Evolutionary conservation across 2,797 vertebrate genomes (phyloP), one percentile per base, ranked within the genome.

Genomic region (Gymnothorax javanicus): DNA sequence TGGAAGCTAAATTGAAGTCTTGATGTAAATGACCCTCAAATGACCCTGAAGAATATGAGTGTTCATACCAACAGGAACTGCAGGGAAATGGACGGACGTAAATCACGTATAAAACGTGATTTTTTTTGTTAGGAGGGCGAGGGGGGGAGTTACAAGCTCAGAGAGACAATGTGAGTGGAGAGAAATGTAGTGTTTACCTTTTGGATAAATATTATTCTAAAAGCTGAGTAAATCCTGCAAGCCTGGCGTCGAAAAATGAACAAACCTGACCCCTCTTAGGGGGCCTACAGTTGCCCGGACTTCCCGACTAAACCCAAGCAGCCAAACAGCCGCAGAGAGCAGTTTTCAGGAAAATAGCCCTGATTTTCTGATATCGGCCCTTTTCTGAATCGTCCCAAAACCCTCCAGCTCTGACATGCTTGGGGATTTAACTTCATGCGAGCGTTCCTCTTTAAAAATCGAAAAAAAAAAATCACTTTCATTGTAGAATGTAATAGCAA

Each of bases 201-300:
- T 88, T 57, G 60, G 93, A 93, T 92, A 90, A 94, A 94, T 89
- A 91, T 95, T 94, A 92, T 92, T 89, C 88, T 56, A 85, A 88
- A 86, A 73, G 89, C 92, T 90, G 87, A 89, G 87, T 82, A 88
- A 91, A 91, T 89, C 86, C 86, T 69, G 57, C 73, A 84, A 89
- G 89, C 88, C 86, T 89, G 82, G 85, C 89, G 91, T 88, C 91
- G 87, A 4, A 62, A 7, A 88, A 89, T 92, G 89, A 93, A 93
- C 89, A 87, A 87, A 8, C 50, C 8, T 50, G 86, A 87, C 86
- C 91, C 91, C 90, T 91, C 91, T 88, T 90, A 88, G 90, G 89
- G 27, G 89, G 88, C 23, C 59, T 83, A 33, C 25, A 54, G 64
- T 57, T 60, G 52, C 73, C 62, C 92, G 94, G 94, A 94, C 91